Conservation (phyloP, 2,113 vertebrate species). For the Chloropsis hardwickii region DNA sequence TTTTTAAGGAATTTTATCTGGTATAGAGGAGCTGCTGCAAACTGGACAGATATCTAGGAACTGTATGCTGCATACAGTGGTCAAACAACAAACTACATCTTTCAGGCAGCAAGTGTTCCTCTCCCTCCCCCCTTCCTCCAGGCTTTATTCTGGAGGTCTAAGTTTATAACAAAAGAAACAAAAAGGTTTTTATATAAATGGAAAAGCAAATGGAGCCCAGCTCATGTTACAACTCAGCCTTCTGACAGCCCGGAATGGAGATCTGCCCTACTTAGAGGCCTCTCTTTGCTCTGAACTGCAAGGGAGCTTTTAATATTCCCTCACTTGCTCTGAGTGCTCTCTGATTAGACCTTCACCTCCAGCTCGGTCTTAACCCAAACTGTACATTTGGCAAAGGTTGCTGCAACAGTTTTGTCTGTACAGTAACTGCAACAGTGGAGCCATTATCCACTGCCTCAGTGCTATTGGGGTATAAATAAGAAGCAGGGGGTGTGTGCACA, state of each 20-base stretch:
- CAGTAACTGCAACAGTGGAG: background rate
- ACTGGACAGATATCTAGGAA: background rate
- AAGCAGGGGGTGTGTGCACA: background rate
- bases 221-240: constrained; percentile 65
- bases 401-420: background rate
- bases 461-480: background rate
- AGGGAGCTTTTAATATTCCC: constrained; percentile 36
- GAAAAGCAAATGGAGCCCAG: constrained; percentile 59
- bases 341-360: constrained; percentile 40
- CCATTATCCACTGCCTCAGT: background rate
- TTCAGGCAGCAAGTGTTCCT: constrained; percentile 22
- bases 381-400: constrained; percentile 20
- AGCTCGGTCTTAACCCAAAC: background rate
- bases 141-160: constrained; percentile 59
- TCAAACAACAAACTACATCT: constrained; percentile 4
- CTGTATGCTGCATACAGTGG: background rate
- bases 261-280: constrained; percentile 58
- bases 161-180: constrained; percentile 68
- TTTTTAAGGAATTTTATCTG: background rate
- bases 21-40: background rate
- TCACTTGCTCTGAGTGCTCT: constrained; percentile 31
- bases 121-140: constrained; percentile 13
- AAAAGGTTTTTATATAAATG: constrained; percentile 68
- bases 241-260: constrained; percentile 55
- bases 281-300: constrained; percentile 34